Evolutionary conservation across 2,797 vertebrate species (phyloP).

Genomic region (Carapus acus): DNA sequence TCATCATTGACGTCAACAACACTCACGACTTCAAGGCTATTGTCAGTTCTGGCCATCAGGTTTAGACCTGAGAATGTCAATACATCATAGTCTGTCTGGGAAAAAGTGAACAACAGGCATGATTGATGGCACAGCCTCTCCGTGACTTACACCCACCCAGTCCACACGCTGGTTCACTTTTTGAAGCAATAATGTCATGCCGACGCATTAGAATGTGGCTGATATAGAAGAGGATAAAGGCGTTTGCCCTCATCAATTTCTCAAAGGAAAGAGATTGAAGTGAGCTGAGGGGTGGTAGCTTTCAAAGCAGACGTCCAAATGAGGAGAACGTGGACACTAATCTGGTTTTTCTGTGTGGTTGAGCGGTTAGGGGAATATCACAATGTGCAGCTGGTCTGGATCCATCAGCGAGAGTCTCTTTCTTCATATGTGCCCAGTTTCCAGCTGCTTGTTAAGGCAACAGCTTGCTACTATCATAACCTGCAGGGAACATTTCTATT

Average conservation of each 20-base stretch:
- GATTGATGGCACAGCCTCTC: slow-evolving; percentile 42
- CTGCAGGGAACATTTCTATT: not conserved
- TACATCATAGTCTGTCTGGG: slow-evolving; percentile 14
- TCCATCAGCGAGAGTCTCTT: too few relatives aligned
- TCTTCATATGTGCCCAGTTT: too few relatives aligned
- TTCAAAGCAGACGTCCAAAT: slow-evolving; percentile 25
- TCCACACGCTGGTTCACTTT: slow-evolving; percentile 35
- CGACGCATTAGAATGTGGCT: slow-evolving; percentile 39
- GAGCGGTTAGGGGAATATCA: slow-evolving; percentile 8
- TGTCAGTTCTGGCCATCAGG: slow-evolving; percentile 14
- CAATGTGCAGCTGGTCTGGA: too few relatives aligned
- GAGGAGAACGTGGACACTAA: slow-evolving; percentile 5
- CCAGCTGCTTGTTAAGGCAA: too few relatives aligned
- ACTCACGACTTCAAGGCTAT: slow-evolving; percentile 23
- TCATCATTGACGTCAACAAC: slow-evolving; percentile 14
- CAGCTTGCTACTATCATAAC: not conserved
- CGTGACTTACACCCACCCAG: slow-evolving; percentile 40
- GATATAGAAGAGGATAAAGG: slow-evolving; percentile 40
- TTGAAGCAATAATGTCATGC: slow-evolving; percentile 46
- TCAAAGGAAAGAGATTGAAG: slow-evolving; percentile 31
- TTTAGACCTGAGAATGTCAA: slow-evolving; percentile 31
- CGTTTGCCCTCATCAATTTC: slow-evolving; percentile 42
- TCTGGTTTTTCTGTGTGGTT: slow-evolving; percentile 22
- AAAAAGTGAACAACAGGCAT: slow-evolving; percentile 36
- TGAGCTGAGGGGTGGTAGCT: slow-evolving; percentile 18